phyloP scores from a whole-genome alignment of 2,888 invertebrate species.

The Lycia hirtaria region DNA sequence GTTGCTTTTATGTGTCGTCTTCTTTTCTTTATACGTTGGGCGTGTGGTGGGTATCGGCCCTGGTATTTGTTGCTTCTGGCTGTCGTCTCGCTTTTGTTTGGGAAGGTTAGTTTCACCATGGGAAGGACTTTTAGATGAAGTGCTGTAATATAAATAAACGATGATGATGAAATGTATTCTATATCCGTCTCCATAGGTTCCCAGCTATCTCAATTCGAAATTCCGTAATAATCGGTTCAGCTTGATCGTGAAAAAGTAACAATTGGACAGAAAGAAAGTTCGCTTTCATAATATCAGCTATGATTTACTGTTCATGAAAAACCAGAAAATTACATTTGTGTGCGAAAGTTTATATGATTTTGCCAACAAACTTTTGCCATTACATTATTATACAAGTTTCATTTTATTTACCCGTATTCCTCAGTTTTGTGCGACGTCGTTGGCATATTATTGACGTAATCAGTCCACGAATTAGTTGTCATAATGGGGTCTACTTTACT shows the following conservation, averaged over 20 bases:
- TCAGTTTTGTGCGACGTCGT: background rate
- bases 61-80: slow-evolving; percentile 47
- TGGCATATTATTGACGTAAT: background rate
- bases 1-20: slow-evolving; percentile 1
- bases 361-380: background rate
- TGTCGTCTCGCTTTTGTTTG: slow-evolving; percentile 23
- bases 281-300: too few relatives aligned
- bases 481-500: background rate
- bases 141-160: background rate
- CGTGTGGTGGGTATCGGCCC: slow-evolving; percentile 40
- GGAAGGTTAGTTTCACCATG: background rate
- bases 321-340: too few relatives aligned
- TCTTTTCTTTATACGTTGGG: slow-evolving; percentile 11
- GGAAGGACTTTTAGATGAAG: background rate
- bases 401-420: background rate
- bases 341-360: too few relatives aligned
- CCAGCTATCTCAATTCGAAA: too few relatives aligned
- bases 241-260: too few relatives aligned
- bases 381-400: background rate
- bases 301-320: too few relatives aligned
- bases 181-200: too few relatives aligned
- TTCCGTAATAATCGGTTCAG: too few relatives aligned
- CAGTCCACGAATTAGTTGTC: slow-evolving; percentile 4
- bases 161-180: too few relatives aligned
- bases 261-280: too few relatives aligned